Evolutionary conservation across 2,888 invertebrate genomes (phyloP).

Genomic region (Pyrrhia umbra): DNA sequence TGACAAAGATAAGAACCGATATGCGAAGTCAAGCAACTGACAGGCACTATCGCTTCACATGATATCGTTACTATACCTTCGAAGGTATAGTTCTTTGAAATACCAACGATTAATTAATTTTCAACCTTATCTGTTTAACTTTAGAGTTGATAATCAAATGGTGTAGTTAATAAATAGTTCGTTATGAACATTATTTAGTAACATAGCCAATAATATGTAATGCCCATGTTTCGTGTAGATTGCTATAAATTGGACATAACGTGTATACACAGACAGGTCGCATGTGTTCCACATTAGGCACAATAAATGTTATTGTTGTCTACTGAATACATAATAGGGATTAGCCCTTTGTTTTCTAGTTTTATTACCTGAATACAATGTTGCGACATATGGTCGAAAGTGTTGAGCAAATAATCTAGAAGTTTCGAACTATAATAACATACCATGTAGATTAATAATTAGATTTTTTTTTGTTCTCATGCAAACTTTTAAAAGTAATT

Average conservation of each 20-base stretch:
- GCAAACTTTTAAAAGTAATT: no score
- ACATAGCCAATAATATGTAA: conserved; percentile 51
- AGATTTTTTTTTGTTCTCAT: no score
- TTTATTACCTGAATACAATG: conserved; percentile 44
- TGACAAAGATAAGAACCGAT: conserved; percentile 55
- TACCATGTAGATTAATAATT: not conserved
- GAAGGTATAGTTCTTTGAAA: conserved; percentile 25
- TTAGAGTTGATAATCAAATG: conserved; percentile 16
- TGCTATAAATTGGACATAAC: conserved; percentile 56
- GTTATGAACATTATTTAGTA: conserved; percentile 34
- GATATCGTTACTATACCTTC: conserved; percentile 26
- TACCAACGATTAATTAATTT: not conserved
- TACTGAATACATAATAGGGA: conserved; percentile 44
- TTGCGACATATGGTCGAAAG: conserved; percentile 30
- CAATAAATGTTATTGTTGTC: conserved; percentile 54
- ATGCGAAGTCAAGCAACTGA: conserved; percentile 48
- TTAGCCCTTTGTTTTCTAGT: conserved; percentile 40
- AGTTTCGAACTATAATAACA: conserved; percentile 15
- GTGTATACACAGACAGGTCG: conserved; percentile 35
- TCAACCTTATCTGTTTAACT: not conserved
- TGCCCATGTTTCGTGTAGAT: conserved; percentile 40
- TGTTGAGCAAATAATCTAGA: not conserved
- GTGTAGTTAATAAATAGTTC: conserved; percentile 9
- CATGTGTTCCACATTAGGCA: conserved; percentile 53
- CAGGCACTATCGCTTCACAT: conserved; percentile 45